Base-by-base conservation (phyloP, 2,113 vertebrate species). In the Channa argus region DNA sequence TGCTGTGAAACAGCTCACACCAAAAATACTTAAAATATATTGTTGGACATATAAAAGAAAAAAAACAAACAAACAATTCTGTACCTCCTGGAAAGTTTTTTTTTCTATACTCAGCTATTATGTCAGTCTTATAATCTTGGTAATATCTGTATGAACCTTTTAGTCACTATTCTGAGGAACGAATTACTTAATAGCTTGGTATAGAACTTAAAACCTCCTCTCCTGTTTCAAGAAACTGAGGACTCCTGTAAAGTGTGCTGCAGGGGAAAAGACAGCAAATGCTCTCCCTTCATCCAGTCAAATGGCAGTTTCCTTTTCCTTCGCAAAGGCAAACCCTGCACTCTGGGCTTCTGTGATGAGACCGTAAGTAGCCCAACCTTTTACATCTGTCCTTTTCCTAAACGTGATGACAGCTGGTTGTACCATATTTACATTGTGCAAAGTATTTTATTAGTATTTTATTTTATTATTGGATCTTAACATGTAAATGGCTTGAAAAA, bases 181-280 rank as follows among this genome's bases (percentile, higher is more conserved):
- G 14, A 56, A 39, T 7, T 24, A 24, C 24, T 24, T 24, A 24
- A 24, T 24, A 24, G 24, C 24, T 24, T 3, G 12, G 2, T 15
- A 41, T 37, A 15, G 24, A 14, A 61, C 1, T 15, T 49, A 2
- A 14, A 7, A 41, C 74, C 6, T 33, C 3, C 6, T 69, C 9
- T 67, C 55, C 24, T 52, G 9, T 81, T 44, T 63, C 0, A 92
- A 99, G 97, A 97, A 60, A 98, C 96, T 0, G 95, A 97, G 44
- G 41, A 97, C 74, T 99, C 98, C 0, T 99, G 98, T 92, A 98
- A 99, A 92, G 96, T 99, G 58, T 99, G 98, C 92, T 99, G 97
- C 88, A 91, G 94, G 79, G 86, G 94, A 1, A 41, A 63, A 37
- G 68, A 86, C 15, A 96, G 96, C 61, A 71, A 87, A 1, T 99